phyloP scores from a whole-genome alignment of 2,797 vertebrate genomes.

The Champsocephalus esox region DNA sequence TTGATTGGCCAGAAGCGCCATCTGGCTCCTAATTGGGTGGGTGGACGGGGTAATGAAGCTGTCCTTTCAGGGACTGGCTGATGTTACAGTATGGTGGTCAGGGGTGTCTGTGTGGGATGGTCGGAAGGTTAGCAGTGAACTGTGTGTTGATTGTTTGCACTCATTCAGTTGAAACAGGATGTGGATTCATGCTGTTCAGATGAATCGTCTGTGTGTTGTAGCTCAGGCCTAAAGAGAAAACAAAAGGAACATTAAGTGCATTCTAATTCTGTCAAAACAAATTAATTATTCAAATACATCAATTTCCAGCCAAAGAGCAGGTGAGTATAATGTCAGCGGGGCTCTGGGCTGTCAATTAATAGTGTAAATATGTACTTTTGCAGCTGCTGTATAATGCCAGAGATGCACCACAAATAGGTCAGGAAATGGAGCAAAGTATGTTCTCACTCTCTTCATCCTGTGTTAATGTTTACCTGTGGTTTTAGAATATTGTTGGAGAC shows the following conservation, averaged over 20 bases:
- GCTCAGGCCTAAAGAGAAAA: constrained; percentile 66
- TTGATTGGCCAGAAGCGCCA: constrained; percentile 97
- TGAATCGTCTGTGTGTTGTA: constrained; percentile 55
- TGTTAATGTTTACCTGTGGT: constrained; percentile 76
- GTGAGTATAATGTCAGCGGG: constrained; percentile 22
- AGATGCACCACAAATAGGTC: constrained; percentile 79
- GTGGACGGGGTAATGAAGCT: constrained; percentile 87
- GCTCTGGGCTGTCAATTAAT: constrained; percentile 36
- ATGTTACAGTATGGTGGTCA: constrained; percentile 87
- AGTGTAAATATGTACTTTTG: constrained; percentile 55
- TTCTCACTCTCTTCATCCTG: constrained; percentile 78
- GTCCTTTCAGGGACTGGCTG: constrained; percentile 90
- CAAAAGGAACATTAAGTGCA: constrained; percentile 50
- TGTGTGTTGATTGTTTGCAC: constrained; percentile 57
- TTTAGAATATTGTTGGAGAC: constrained; percentile 79
- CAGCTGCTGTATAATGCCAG: constrained; percentile 60
- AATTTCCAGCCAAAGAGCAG: neutral
- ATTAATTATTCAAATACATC: constrained; percentile 35
- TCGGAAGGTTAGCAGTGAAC: constrained; percentile 64
- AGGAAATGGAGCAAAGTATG: constrained; percentile 76
- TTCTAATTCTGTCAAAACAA: constrained; percentile 37
- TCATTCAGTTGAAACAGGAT: constrained; percentile 73
- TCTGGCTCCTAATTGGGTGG: constrained; percentile 95
- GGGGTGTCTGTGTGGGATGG: constrained; percentile 90
- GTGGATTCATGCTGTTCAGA: constrained; percentile 71